Evolutionary conservation across 35 echinoderm and acorn worm genomes (phyloP).

Genomic region (Lytechinus variegatus): DNA sequence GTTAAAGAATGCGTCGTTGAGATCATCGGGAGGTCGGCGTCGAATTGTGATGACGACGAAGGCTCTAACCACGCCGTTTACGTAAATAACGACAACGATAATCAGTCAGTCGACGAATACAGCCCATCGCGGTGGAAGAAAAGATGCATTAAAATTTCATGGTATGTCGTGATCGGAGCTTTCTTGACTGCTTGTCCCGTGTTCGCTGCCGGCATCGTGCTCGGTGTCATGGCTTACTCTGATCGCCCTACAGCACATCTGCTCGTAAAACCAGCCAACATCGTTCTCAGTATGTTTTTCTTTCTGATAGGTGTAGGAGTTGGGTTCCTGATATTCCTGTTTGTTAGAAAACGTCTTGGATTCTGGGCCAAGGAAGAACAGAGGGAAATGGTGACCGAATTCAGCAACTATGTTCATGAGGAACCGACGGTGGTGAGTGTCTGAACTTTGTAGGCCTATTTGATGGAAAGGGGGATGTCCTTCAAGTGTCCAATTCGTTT

Average conservation of each 20-base stretch:
- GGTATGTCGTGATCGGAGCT: neutral
- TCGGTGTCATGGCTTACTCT: neutral
- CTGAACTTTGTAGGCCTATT: neutral
- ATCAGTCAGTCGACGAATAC: neutral
- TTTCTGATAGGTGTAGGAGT: neutral
- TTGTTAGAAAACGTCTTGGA: neutral
- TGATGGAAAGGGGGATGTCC: too few species aligned
- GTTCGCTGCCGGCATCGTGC: slow-evolving; percentile 25
- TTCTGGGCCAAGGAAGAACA: neutral
- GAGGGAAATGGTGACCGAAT: neutral
- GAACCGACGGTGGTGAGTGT: slow-evolving; percentile 15
- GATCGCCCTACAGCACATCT: neutral
- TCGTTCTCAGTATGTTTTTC: neutral
- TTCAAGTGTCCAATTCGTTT: too few species aligned
- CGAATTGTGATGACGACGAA: neutral
- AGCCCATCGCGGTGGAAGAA: neutral
- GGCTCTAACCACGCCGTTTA: neutral
- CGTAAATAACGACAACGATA: neutral
- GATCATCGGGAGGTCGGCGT: neutral
- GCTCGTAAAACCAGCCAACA: neutral
- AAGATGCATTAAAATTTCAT: neutral
- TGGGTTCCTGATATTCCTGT: neutral
- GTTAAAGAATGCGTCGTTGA: neutral
- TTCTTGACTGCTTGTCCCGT: slow-evolving; percentile 9
- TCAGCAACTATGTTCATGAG: neutral